Conservation (phyloP, 2,888 invertebrate species). For the Rhagium mordax region DNA sequence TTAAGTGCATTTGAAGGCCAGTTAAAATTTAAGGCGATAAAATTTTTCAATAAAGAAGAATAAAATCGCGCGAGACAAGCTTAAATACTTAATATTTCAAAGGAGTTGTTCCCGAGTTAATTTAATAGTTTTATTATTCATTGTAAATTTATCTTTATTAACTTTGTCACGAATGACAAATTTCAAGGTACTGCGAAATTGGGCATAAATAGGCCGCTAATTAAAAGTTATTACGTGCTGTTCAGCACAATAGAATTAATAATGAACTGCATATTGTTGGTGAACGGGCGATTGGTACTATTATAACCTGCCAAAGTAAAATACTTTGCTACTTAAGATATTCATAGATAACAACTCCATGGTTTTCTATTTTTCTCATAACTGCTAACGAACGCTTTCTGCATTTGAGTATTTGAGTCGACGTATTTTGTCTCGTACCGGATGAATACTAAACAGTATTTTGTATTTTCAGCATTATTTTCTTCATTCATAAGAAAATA, state of each 20-base stretch:
- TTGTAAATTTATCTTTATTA: conserved; percentile 2
- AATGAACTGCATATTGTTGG: background rate
- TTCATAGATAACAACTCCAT: background rate
- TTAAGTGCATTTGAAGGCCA: background rate
- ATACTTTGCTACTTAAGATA: background rate
- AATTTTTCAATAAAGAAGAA: background rate
- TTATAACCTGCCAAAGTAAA: background rate
- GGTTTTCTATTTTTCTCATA: background rate
- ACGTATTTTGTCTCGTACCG: too few species aligned
- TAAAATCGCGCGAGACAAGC: background rate
- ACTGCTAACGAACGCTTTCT: too few species aligned
- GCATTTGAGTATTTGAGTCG: too few species aligned
- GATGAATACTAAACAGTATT: too few species aligned
- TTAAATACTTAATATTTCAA: background rate
- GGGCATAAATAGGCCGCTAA: background rate
- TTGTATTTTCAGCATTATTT: too few species aligned
- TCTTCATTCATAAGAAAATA: too few species aligned
- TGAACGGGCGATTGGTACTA: background rate
- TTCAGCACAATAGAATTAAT: background rate
- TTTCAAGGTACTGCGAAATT: background rate
- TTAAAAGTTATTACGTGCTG: background rate
- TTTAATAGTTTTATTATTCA: conserved; percentile 8
- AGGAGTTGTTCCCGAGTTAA: background rate
- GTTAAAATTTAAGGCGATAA: background rate
- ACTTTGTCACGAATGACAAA: conserved; percentile 6